Percentiles rank a stretch among this genome's conserved stretches.
These are phyloP conservation scores for Torymus aiolomorphi DNA, from an alignment of 2,888 invertebrate species.

Conservation along the genomic window DNA sequence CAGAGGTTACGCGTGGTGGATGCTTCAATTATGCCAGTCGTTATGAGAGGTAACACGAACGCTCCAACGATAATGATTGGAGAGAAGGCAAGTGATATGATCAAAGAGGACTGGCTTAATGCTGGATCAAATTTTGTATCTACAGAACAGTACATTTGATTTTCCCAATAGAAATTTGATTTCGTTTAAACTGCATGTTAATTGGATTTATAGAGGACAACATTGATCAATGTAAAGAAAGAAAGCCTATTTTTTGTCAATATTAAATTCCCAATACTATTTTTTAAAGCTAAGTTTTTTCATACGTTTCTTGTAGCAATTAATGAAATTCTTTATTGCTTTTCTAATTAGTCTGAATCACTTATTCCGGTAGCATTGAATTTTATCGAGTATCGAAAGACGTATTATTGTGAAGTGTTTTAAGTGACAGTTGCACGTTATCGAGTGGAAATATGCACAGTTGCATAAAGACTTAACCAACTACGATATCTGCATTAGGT, in stretches of 20 bases:
- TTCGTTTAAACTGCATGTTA: too few species aligned
- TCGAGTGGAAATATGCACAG: slow-evolving; percentile 5
- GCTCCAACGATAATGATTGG: slow-evolving; percentile 79
- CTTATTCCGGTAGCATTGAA: too few species aligned
- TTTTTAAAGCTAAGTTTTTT: too few species aligned
- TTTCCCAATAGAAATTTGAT: too few species aligned
- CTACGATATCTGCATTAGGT: slow-evolving; percentile 4
- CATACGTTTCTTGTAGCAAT: too few species aligned
- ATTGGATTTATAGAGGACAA: too few species aligned
- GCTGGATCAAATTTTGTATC: not conserved
- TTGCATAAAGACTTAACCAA: slow-evolving; percentile 16
- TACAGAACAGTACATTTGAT: too few species aligned
- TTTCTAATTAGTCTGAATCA: too few species aligned
- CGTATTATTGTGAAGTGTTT: slow-evolving; percentile 12
- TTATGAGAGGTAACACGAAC: slow-evolving; percentile 78
- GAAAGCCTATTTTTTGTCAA: too few species aligned
- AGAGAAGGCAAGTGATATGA: slow-evolving; percentile 75
- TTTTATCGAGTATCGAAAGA: not conserved
- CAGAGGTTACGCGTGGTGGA: slow-evolving; percentile 82
- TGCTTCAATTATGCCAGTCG: slow-evolving; percentile 82
- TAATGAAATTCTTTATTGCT: too few species aligned
- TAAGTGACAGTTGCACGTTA: slow-evolving; percentile 9
- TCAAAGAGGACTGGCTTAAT: slow-evolving; percentile 53
- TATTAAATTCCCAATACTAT: too few species aligned
- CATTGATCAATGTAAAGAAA: too few species aligned